These are phyloP conservation scores for Chloroceryle inda DNA, from an alignment of 2,797 vertebrate species.

Conservation along the genomic window DNA sequence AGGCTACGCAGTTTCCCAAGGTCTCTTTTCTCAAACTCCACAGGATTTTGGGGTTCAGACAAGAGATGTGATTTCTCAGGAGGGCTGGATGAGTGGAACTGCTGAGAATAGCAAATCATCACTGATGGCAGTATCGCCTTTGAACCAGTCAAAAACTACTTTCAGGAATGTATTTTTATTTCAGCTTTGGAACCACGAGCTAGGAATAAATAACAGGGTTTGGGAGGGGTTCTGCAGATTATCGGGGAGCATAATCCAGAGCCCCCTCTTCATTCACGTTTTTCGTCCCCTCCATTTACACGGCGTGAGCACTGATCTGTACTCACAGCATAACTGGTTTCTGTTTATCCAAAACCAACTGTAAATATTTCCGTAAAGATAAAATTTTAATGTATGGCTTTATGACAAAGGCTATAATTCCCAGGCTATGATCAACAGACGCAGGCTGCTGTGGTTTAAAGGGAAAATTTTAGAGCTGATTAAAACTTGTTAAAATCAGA, in stretches of 20 bases:
- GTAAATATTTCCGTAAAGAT: slow-evolving; percentile 54
- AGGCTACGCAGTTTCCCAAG: neutral
- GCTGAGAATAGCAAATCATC: neutral
- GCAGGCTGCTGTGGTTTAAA: neutral
- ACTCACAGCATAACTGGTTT: neutral
- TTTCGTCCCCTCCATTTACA: neutral
- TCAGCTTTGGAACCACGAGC: neutral
- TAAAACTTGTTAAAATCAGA: slow-evolving; percentile 12
- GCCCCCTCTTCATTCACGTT: neutral
- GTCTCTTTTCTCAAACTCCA: neutral
- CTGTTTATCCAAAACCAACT: slow-evolving; percentile 26
- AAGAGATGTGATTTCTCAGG: neutral
- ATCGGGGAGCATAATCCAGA: neutral
- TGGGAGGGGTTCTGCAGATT: neutral
- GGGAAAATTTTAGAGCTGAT: slow-evolving; percentile 19
- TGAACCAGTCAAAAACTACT: neutral
- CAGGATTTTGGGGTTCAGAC: neutral
- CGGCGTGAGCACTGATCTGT: neutral
- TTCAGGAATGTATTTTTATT: neutral
- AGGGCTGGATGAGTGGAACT: neutral
- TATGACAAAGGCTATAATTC: slow-evolving; percentile 22
- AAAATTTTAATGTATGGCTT: slow-evolving; percentile 43
- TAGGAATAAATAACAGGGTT: neutral
- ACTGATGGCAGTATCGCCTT: neutral
- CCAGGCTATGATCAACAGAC: slow-evolving; percentile 22